These are phyloP conservation scores for Scelioninae gen. 2 DNA, from an alignment of 2,888 invertebrate genomes.

Conservation along the genomic window DNA sequence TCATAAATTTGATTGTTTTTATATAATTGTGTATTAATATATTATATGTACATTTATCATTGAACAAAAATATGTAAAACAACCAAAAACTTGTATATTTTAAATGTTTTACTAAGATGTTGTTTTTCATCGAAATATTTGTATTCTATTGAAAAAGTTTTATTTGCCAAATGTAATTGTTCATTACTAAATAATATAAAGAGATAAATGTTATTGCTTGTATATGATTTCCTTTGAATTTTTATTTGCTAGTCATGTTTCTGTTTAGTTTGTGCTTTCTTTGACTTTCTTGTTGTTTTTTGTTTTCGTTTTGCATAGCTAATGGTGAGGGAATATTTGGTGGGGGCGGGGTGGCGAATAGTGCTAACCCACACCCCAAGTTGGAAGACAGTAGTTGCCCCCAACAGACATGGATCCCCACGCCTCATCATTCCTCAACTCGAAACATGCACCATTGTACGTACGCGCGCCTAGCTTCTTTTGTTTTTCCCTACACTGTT, in stretches of 20 bases:
- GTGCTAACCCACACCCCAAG: conserved; percentile 72
- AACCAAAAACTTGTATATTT: too few species aligned
- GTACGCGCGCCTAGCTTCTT: conserved; percentile 65
- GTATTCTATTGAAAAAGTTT: too few species aligned
- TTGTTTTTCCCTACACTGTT: conserved; percentile 29
- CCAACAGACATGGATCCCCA: conserved; percentile 73
- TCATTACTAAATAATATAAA: not conserved
- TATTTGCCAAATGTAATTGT: not conserved
- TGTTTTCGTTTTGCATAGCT: conserved; percentile 70
- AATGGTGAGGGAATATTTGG: conserved; percentile 74
- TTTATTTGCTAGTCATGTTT: conserved; percentile 25
- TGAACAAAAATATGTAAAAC: too few species aligned
- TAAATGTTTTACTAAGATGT: too few species aligned
- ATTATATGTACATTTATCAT: too few species aligned
- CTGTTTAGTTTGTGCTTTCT: conserved; percentile 47
- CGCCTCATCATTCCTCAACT: conserved; percentile 73
- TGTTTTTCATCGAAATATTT: too few species aligned
- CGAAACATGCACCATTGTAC: conserved; percentile 74
- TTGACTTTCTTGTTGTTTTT: conserved; percentile 52
- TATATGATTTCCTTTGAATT: conserved; percentile 6
- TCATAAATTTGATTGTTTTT: too few species aligned
- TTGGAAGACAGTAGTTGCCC: conserved; percentile 73
- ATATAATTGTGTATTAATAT: too few species aligned
- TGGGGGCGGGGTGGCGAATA: conserved; percentile 71
- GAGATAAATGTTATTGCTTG: not conserved